Conservation (phyloP, 2,113 vertebrate species). For the Alligator sinensis region DNA sequence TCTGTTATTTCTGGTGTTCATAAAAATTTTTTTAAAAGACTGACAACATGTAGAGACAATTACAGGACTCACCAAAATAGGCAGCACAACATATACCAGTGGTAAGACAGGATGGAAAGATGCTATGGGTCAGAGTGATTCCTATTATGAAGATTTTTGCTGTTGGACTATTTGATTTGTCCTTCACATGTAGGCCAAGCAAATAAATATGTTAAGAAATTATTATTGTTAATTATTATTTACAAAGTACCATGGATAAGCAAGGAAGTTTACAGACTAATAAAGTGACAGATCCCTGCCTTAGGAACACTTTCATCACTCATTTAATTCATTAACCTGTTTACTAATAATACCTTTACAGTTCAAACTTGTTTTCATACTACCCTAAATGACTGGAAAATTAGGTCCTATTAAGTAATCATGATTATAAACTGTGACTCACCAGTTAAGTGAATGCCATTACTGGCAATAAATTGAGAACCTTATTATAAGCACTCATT, state of each 20-base stretch:
- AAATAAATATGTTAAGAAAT: slow-evolving; percentile 56
- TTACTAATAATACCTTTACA: slow-evolving; percentile 31
- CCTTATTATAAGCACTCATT: slow-evolving; percentile 39
- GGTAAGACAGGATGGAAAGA: slow-evolving; percentile 22
- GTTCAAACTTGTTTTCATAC: slow-evolving; percentile 64
- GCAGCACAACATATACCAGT: background rate
- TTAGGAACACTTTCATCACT: slow-evolving; percentile 17
- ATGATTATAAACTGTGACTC: slow-evolving; percentile 66
- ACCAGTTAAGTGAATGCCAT: slow-evolving; percentile 54
- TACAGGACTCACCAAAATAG: slow-evolving; percentile 19
- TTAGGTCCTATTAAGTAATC: slow-evolving; percentile 73
- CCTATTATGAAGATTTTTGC: slow-evolving; percentile 18
- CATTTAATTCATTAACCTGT: slow-evolving; percentile 59
- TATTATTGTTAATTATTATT: slow-evolving; percentile 67
- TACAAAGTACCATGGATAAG: slow-evolving; percentile 29
- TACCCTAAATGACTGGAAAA: slow-evolving; percentile 62
- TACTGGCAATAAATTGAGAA: slow-evolving; percentile 59
- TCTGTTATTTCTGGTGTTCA: slow-evolving; percentile 54
- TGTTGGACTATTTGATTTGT: slow-evolving; percentile 20
- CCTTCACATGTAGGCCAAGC: slow-evolving; percentile 33
- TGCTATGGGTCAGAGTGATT: slow-evolving; percentile 27
- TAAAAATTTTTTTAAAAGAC: slow-evolving; percentile 17
- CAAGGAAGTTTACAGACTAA: slow-evolving; percentile 60
- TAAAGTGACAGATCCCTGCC: background rate
- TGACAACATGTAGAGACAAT: slow-evolving; percentile 58